These are phyloP conservation scores for Drosophila phalerata DNA, from an alignment of 2,888 invertebrate genomes.

Conservation along the genomic window DNA sequence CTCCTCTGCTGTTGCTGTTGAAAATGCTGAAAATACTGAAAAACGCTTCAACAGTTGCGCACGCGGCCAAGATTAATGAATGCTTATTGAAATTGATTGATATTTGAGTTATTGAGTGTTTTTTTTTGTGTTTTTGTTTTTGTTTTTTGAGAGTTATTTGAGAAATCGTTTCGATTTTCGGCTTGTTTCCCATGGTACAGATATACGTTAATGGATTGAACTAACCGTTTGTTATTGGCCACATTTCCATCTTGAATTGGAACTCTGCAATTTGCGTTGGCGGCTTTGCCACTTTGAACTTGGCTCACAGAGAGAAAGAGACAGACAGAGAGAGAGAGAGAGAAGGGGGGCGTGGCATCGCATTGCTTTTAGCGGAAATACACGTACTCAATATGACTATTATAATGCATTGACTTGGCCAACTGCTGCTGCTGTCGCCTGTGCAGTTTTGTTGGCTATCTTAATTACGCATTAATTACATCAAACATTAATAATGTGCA, in stretches of 20 bases:
- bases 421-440: not conserved
- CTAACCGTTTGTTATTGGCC: conserved; percentile 57
- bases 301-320: not conserved
- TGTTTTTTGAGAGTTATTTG: conserved; percentile 1
- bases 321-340: too few relatives aligned
- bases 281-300: conserved; percentile 72
- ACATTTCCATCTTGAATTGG: conserved; percentile 17
- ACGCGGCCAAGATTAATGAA: conserved; percentile 79
- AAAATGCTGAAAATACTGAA: conserved; percentile 28
- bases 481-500: conserved; percentile 76
- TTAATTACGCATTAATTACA: conserved; percentile 83
- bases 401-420: not conserved
- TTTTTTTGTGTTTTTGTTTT: not conserved
- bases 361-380: conserved; percentile 31
- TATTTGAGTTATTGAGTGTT: conserved; percentile 55
- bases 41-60: conserved; percentile 76
- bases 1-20: not conserved
- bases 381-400: not conserved
- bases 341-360: not conserved
- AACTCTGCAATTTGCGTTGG: conserved; percentile 72
- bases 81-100: conserved; percentile 75
- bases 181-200: conserved; percentile 69
- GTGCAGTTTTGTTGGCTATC: conserved; percentile 58
- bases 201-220: conserved; percentile 47
- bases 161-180: conserved; percentile 38